Evolutionary conservation across 2,888 invertebrate genomes (phyloP).

Genomic region (Dynastes tityus): DNA sequence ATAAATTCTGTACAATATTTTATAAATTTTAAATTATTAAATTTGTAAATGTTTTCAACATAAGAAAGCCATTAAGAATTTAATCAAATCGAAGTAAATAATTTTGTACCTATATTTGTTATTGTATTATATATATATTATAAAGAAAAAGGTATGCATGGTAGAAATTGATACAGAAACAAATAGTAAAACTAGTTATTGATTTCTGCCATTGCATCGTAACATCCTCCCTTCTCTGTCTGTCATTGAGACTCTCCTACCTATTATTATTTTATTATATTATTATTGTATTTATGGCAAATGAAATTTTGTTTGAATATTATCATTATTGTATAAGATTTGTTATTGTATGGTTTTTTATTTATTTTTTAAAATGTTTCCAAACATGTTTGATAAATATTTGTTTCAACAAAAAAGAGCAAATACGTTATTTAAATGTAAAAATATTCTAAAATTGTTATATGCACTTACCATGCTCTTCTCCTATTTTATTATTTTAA

Average conservation of each 20-base stretch:
- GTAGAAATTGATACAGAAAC: conserved; percentile 12
- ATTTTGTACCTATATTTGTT: conserved; percentile 63
- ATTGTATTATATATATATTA: conserved; percentile 55
- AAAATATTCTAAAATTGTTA: not conserved
- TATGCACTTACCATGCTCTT: no score
- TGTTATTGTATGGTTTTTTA: conserved; percentile 50
- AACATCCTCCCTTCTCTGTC: conserved; percentile 40
- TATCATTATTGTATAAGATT: conserved; percentile 47
- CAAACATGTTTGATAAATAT: conserved; percentile 23
- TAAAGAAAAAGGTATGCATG: conserved; percentile 37
- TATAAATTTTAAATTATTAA: conserved; percentile 70
- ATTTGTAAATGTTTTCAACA: conserved; percentile 62
- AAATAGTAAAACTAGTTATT: not conserved
- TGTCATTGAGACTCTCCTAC: conserved; percentile 39
- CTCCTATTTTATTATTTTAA: no score
- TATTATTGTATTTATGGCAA: conserved; percentile 46
- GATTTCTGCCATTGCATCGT: conserved; percentile 20
- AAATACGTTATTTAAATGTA: not conserved
- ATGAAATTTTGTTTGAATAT: conserved; percentile 51
- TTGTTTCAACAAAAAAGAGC: not conserved
- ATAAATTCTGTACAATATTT: conserved; percentile 67
- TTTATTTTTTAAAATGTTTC: conserved; percentile 30
- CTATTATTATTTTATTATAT: conserved; percentile 31
- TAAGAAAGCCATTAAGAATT: conserved; percentile 58
- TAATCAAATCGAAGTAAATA: conserved; percentile 62